Percentiles rank a stretch among this genome's conserved stretches.
phyloP scores from a whole-genome alignment of 2,888 invertebrate genomes.

The Andrena bicolor region DNA sequence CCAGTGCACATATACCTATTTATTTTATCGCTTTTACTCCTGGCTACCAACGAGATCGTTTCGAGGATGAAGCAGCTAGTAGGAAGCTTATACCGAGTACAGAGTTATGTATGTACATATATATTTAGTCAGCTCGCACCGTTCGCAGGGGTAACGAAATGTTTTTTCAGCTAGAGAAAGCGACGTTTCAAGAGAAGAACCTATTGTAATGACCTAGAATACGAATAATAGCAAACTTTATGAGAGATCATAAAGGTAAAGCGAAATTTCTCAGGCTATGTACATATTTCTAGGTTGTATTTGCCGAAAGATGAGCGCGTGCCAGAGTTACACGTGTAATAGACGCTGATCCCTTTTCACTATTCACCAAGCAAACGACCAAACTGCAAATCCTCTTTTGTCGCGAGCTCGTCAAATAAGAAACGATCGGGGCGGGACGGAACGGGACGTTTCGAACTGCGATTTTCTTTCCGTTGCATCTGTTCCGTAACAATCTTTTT shows the following conservation, averaged over 20 bases:
- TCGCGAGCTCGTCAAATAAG: neutral
- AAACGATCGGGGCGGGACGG: no score
- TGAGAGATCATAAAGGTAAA: neutral
- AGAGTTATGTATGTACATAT: no score
- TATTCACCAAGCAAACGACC: neutral
- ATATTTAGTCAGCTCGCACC: no score
- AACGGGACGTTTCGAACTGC: neutral
- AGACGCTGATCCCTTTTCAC: constrained; percentile 1
- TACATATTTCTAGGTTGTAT: neutral
- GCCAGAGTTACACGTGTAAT: neutral
- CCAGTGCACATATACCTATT: no score
- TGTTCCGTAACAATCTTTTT: neutral
- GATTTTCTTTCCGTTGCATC: neutral
- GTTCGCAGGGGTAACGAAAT: no score
- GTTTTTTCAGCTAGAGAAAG: no score
- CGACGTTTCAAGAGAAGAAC: no score
- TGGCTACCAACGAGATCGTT: no score
- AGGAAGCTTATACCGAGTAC: no score
- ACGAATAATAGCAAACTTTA: neutral
- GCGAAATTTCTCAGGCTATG: neutral
- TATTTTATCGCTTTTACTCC: no score
- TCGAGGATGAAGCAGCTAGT: no score
- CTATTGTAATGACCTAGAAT: neutral
- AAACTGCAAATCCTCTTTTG: neutral
- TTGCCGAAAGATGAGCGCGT: neutral